Evolutionary conservation across 2,113 vertebrate genomes (phyloP), one percentile per base, ranked within the genome.

Genomic region (Anhinga anhinga): DNA sequence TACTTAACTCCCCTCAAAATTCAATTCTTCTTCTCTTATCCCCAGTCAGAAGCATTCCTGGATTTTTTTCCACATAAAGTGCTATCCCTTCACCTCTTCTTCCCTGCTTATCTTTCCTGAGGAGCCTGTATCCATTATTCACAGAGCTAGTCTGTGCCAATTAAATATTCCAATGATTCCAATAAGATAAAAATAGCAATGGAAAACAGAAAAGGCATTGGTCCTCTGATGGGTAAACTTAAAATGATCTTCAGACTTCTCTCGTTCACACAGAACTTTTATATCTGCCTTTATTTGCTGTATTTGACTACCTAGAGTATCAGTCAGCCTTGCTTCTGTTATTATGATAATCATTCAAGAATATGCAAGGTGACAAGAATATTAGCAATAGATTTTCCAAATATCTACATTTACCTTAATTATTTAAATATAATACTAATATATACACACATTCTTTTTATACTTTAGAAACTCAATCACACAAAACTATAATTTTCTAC

Each of bases 361-460:
- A 80, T 5, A 88, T 0, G 17, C 3, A 1, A 78, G 2, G 11
- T 59, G n/a, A 65, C 25, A 90, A n/a, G 17, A n/a, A 25, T 26
- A 69, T 34, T 7, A 77, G 26, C 40, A 71, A 85, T 25, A 78
- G 6, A 11, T 34, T 63, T 80, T 69, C 34, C 30, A 89, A 69
- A 81, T 25, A 47, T 2, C 53, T 5, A 8, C 10, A 73, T 58
- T 56, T 49, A 2, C 30, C 6, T 7, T 63, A 56, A 66, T 44
- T 92, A 73, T 50, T 67, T 67, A 81, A 88, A 66, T 70, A 86
- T 5, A 2, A 18, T 27, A 10, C 62, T 84, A 49, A 73, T 11
- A 72, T 2, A 59, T 2, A 79, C 4, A 55, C 2, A 55, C 0
- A 5, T 8, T 3, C 3, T 22, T 86, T 56, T 61, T 70, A 30